A percentile compares a stretch with the other conserved stretches of the same genome.
phyloP scores from a whole-genome alignment of 2,797 vertebrate species.

The Chloroceryle inda region DNA sequence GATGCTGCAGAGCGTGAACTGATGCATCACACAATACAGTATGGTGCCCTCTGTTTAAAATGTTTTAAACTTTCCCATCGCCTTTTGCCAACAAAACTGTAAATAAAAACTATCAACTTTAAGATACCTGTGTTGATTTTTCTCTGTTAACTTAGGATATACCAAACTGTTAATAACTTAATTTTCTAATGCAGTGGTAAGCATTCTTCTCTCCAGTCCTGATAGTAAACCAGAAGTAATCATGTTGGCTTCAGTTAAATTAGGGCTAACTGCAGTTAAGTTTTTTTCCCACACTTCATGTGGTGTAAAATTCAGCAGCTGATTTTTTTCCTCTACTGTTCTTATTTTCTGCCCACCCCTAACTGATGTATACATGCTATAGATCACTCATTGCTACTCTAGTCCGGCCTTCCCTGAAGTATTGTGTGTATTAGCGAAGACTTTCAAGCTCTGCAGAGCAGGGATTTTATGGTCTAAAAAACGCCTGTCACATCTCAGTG shows the following conservation, averaged over 20 bases:
- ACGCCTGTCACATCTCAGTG: not conserved
- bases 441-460: not conserved
- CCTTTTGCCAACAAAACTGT: slow-evolving; percentile 80
- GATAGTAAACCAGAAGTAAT: not conserved
- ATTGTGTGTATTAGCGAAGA: not conserved
- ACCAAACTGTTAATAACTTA: not conserved
- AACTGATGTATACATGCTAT: not conserved
- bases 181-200: not conserved
- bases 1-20: slow-evolving; percentile 56
- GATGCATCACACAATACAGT: not conserved
- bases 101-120: slow-evolving; percentile 81
- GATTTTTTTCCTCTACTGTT: not conserved
- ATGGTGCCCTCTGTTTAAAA: slow-evolving; percentile 68
- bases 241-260: not conserved
- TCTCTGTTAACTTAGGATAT: slow-evolving; percentile 32
- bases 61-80: slow-evolving; percentile 68
- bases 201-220: not conserved
- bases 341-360: not conserved
- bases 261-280: not conserved
- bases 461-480: not conserved
- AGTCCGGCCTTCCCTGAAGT: not conserved
- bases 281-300: not conserved
- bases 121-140: slow-evolving; percentile 67
- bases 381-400: not conserved
- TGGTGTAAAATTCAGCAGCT: not conserved